Base-by-base conservation (phyloP, 2,113 vertebrate genomes). In the Nibea albiflora region DNA sequence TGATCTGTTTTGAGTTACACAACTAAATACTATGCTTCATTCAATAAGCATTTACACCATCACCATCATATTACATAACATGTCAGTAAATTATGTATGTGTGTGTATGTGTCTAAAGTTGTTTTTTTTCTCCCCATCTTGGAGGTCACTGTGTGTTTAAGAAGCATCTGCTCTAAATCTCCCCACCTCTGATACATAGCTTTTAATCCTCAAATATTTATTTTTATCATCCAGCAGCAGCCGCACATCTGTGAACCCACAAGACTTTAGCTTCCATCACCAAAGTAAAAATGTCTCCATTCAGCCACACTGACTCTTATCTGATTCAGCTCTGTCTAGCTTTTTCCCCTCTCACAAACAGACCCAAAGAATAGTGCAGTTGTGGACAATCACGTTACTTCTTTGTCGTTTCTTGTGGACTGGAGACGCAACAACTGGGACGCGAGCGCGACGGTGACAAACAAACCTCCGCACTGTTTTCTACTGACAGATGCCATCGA, bases 371-470 rank as follows among this genome's bases (percentile, higher is more conserved):
- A 19, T 14, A 20, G 39, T 49, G 39, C 7, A 6, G 26, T 57
- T 58, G 22, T 19, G 35, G 11, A 31, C 24, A 35, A 58, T 52
- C 17, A 24, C n/a, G 15, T 77, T 62, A 71, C 31, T 12, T 63
- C 56, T 39, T 73, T 88, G 74, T 65, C 61, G 31, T 56, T 54
- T 70, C 3, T 61, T 61, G 60, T 53, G 64, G 60, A 42, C 44
- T 74, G 57, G 11, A 73, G 17, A 31, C 14, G 17, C 8, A 44
- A 54, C 53, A 90, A 84, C 35, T 78, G 44, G 81, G 82, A 87
- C 71, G 8, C 1, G 6, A 31, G 35, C 50, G 52, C 20, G 19
- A 6, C 77, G 76, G 50, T 66, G 35, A 76, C 68, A 62, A 64
- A 73, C 68, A 65, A 64, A 64, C 44, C 12, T 76, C 58, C 53